These are phyloP conservation scores for Argopecten irradians DNA, from an alignment of 1,140 invertebrate genomes.

Conservation along the genomic window DNA sequence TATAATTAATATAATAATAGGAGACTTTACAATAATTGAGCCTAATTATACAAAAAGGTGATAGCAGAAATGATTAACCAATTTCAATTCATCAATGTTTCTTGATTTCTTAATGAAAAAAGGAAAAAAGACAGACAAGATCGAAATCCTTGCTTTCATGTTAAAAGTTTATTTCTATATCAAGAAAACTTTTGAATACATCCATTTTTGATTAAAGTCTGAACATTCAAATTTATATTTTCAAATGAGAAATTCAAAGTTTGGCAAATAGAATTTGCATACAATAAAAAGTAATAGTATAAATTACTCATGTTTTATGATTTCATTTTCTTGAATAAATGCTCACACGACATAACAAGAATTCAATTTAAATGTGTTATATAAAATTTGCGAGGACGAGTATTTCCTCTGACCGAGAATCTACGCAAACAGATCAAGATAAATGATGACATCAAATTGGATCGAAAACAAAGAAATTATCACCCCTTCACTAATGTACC, in stretches of 20 bases:
- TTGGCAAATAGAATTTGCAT: neutral
- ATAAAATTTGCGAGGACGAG: neutral
- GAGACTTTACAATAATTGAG: too few species aligned
- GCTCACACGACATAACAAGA: neutral
- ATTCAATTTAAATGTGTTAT: neutral
- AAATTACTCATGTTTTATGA: neutral
- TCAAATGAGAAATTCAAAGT: neutral
- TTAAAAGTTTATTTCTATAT: too few species aligned
- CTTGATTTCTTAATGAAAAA: too few species aligned
- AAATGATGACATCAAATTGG: neutral
- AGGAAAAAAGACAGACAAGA: too few species aligned
- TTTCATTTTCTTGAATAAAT: neutral
- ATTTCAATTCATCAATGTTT: too few species aligned
- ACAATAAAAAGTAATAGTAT: neutral
- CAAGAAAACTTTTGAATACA: neutral
- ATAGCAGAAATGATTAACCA: too few species aligned
- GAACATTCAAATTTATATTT: too few species aligned
- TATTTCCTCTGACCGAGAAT: neutral
- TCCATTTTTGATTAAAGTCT: neutral
- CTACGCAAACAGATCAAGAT: neutral
- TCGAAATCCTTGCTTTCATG: too few species aligned
- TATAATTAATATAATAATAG: too few species aligned
- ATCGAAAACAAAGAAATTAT: constrained; percentile 7
- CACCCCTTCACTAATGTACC: neutral
- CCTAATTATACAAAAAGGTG: too few species aligned